Evolutionary conservation across 2,797 vertebrate species (phyloP).

Genomic region (Chelonia mydas): DNA sequence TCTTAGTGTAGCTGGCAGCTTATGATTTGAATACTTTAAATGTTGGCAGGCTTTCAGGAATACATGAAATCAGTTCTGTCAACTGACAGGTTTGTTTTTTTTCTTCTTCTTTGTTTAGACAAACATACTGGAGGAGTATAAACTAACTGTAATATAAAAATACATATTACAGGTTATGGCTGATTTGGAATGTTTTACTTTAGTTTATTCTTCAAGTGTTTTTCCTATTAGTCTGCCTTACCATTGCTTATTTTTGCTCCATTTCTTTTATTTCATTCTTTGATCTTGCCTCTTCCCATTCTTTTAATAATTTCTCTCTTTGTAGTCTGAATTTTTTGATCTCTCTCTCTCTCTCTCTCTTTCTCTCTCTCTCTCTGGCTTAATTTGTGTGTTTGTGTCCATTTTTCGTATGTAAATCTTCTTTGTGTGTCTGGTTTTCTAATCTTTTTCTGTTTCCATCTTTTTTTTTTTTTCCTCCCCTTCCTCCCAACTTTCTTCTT

Average conservation of each 20-base stretch:
- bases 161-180: background rate
- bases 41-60: background rate
- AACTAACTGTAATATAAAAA: background rate
- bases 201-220: background rate
- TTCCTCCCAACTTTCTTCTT: background rate
- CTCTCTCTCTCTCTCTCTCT: background rate
- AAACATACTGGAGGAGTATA: background rate
- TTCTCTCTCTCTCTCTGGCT: background rate
- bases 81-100: background rate
- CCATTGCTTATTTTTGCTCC: background rate
- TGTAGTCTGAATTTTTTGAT: background rate
- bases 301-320: background rate
- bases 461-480: background rate
- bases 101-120: background rate
- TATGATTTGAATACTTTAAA: background rate
- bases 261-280: background rate
- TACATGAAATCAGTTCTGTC: background rate
- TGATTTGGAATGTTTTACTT: background rate
- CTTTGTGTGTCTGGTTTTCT: background rate
- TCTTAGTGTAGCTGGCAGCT: background rate
- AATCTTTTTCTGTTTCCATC: background rate
- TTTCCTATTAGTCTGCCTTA: background rate
- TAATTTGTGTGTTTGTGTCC: background rate
- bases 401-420: background rate
- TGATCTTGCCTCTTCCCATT: background rate